Evolutionary conservation across 2,797 vertebrate species (phyloP).

Genomic region (Falco concolor): DNA sequence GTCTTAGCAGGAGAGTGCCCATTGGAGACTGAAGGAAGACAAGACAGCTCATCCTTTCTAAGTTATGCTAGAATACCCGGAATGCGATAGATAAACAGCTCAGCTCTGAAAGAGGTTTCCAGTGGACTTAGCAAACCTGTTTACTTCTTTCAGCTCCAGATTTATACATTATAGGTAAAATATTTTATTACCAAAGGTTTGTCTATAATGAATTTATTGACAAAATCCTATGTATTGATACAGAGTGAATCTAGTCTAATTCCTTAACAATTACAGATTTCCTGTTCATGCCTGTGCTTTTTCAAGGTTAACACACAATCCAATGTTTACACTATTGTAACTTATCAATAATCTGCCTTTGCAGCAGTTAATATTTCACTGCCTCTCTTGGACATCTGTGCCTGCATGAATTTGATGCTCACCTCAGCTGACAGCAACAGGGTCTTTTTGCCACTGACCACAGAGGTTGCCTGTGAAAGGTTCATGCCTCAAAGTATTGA

Average conservation of each 20-base stretch:
- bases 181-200: background rate
- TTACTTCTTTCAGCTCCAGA: background rate
- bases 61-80: background rate
- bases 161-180: background rate
- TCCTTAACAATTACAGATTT: background rate
- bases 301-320: background rate
- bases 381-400: background rate
- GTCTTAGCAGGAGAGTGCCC: background rate
- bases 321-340: background rate
- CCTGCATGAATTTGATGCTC: conserved; percentile 25
- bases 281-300: background rate
- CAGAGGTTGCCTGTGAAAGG: conserved; percentile 12
- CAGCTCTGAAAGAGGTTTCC: background rate
- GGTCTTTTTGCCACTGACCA: conserved; percentile 31
- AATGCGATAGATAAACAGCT: background rate
- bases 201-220: background rate
- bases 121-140: background rate
- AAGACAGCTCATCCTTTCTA: background rate
- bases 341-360: background rate
- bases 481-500: conserved; percentile 52
- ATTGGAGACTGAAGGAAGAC: background rate
- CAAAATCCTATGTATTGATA: background rate
- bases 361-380: background rate
- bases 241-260: background rate
- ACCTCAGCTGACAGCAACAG: background rate